These are phyloP conservation scores for Strongylocentrotus purpuratus DNA, from an alignment of 35 echinoderm and acorn worm species.

Conservation along the genomic window DNA sequence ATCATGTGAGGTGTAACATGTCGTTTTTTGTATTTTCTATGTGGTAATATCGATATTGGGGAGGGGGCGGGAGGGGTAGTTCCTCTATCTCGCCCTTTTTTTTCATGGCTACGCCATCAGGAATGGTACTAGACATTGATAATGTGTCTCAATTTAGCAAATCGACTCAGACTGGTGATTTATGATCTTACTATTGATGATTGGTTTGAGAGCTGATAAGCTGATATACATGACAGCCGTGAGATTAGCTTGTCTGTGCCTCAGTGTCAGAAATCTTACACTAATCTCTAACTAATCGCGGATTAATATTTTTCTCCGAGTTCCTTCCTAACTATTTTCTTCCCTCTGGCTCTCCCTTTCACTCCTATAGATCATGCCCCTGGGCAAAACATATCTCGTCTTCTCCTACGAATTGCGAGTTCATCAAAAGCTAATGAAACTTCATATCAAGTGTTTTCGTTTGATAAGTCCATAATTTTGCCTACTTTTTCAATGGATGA, in stretches of 20 bases:
- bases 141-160: background rate
- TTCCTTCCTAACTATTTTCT: background rate
- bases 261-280: slow-evolving; percentile 28
- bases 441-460: background rate
- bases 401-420: background rate
- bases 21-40: too few species aligned
- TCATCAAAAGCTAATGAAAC: background rate
- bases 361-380: background rate
- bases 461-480: background rate
- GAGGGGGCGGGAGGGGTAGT: too few species aligned
- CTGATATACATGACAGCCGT: slow-evolving; percentile 13
- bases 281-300: slow-evolving; percentile 32
- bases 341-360: background rate
- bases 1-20: too few species aligned
- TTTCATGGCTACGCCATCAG: background rate
- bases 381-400: background rate
- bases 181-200: background rate
- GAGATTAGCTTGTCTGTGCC: slow-evolving; percentile 8
- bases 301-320: slow-evolving; percentile 36
- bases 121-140: background rate
- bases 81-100: too few species aligned
- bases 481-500: background rate
- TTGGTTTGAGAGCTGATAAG: background rate
- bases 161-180: slow-evolving; percentile 5
- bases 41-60: too few species aligned